Evolutionary conservation across 2,888 invertebrate species (phyloP).

Genomic region (Drosophila putrida): DNA sequence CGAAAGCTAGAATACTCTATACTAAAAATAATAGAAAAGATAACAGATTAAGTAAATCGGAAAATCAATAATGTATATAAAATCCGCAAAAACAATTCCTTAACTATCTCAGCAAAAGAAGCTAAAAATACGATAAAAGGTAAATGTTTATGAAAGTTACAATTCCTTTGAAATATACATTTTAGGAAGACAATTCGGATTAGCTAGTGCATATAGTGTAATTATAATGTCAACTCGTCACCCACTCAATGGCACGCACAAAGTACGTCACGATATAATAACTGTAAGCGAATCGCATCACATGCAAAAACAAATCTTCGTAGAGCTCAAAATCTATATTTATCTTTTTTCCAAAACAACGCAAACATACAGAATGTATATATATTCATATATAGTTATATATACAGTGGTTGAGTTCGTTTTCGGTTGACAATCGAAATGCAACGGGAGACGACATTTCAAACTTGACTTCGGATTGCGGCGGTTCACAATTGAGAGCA

Average conservation of each 20-base stretch:
- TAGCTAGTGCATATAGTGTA: neutral
- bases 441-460: slow-evolving; percentile 50
- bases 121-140: neutral
- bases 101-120: too few species aligned
- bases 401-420: slow-evolving; percentile 13
- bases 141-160: neutral
- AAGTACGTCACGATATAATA: slow-evolving; percentile 34
- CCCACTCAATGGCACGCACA: slow-evolving; percentile 33
- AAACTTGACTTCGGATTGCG: slow-evolving; percentile 59
- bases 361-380: slow-evolving; percentile 4
- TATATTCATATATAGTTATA: neutral
- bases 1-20: neutral
- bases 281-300: slow-evolving; percentile 50
- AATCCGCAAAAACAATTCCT: too few species aligned
- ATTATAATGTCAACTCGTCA: slow-evolving; percentile 28
- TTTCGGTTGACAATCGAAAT: slow-evolving; percentile 35
- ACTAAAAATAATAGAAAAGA: too few species aligned
- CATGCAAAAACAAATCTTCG: slow-evolving; percentile 46
- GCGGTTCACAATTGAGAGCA: slow-evolving; percentile 50
- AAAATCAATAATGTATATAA: too few species aligned
- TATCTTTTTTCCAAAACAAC: slow-evolving; percentile 46
- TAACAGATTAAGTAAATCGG: neutral
- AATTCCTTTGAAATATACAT: neutral
- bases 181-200: neutral
- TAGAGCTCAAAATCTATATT: slow-evolving; percentile 63